A percentile compares a stretch with the other conserved stretches of the same genome.
phyloP scores from a whole-genome alignment of 1,140 invertebrate genomes.

The Aphis gossypii region DNA sequence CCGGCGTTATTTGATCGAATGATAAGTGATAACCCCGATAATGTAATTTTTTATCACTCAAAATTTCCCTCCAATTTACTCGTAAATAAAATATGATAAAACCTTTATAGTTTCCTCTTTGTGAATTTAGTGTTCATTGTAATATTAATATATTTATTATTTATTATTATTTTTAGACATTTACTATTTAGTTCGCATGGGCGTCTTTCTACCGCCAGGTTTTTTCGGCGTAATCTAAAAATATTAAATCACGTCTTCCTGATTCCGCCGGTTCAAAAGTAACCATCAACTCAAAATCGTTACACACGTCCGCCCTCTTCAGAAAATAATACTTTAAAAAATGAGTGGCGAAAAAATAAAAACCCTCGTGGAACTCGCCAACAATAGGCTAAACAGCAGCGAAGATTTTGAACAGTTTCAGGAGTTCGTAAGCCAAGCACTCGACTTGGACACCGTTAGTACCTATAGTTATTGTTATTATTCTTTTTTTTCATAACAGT shows the following conservation, averaged over 20 bases:
- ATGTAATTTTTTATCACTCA: not conserved
- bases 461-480: not conserved
- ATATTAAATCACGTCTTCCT: not conserved
- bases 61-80: not conserved
- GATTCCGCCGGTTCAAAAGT: not conserved
- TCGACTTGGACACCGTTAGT: conserved; percentile 28
- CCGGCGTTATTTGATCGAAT: no score
- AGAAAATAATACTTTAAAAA: not conserved
- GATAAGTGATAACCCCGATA: no score
- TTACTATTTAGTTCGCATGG: not conserved
- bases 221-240: not conserved
- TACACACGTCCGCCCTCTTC: not conserved
- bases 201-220: not conserved
- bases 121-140: not conserved
- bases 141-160: not conserved
- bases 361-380: conserved; percentile 10
- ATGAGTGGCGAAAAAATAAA: not conserved
- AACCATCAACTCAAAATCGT: not conserved
- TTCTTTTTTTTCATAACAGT: not conserved
- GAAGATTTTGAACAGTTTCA: conserved; percentile 43
- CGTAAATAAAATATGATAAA: not conserved
- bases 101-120: not conserved
- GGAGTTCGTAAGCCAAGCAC: not conserved
- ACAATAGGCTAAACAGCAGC: conserved; percentile 33
- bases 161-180: not conserved